A percentile compares a stretch with the other conserved stretches of the same genome.
Conservation (phyloP, 2,888 invertebrate genomes). For the Vesta saturnalis region DNA sequence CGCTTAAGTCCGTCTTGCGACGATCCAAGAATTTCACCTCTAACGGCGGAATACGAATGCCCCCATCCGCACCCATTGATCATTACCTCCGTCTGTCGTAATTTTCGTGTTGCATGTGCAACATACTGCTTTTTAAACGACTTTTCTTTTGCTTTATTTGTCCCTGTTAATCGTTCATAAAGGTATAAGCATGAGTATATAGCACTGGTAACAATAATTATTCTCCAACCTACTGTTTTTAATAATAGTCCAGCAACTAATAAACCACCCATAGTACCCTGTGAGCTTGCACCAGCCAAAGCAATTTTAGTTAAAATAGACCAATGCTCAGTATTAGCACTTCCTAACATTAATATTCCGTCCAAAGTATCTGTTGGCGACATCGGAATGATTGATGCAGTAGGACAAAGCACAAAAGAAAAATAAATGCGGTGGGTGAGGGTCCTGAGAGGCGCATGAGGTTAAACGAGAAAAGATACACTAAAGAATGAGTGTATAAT, state of each 20-base stretch:
- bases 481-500: too few relatives aligned
- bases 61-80: too few relatives aligned
- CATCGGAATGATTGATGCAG: slow-evolving; percentile 55
- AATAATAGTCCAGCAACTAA: slow-evolving; percentile 91
- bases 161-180: slow-evolving; percentile 98
- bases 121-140: slow-evolving; percentile 96
- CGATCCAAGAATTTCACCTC: too few relatives aligned
- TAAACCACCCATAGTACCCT: slow-evolving; percentile 94
- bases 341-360: slow-evolving; percentile 48
- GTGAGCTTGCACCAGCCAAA: slow-evolving; percentile 85
- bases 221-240: slow-evolving; percentile 97
- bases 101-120: slow-evolving; percentile 89
- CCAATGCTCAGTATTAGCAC: slow-evolving; percentile 64
- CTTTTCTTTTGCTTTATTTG: slow-evolving; percentile 93
- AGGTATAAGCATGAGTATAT: slow-evolving; percentile 89
- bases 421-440: too few relatives aligned
- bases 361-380: slow-evolving; percentile 51
- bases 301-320: slow-evolving; percentile 79
- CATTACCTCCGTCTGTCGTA: too few relatives aligned
- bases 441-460: too few relatives aligned
- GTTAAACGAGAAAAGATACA: too few relatives aligned
- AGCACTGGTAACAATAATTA: slow-evolving; percentile 79
- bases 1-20: too few relatives aligned
- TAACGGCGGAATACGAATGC: too few relatives aligned
- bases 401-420: too few relatives aligned